phyloP scores from a whole-genome alignment of 1,140 invertebrate genomes.

The Drosophila elegans region DNA sequence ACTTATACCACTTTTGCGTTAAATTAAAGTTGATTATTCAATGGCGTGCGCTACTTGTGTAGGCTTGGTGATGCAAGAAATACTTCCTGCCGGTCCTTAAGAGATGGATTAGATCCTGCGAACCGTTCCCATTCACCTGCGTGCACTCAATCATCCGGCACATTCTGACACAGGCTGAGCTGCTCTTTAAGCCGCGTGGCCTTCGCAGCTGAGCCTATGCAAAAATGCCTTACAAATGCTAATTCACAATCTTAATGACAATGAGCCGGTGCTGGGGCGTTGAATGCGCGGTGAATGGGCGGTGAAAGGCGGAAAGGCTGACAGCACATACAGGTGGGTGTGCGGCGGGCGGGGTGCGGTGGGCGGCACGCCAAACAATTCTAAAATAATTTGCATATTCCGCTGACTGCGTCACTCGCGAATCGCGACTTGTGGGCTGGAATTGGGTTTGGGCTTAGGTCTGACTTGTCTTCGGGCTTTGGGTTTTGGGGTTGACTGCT shows the following conservation, averaged over 20 bases:
- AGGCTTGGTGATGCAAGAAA: neutral
- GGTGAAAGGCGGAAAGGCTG: neutral
- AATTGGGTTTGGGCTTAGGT: constrained; percentile 12
- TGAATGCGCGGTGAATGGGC: neutral
- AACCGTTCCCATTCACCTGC: constrained; percentile 1
- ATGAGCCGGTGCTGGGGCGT: constrained; percentile 17
- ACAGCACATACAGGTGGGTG: constrained; percentile 29
- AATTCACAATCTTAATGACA: constrained; percentile 73
- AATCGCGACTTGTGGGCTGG: constrained; percentile 18
- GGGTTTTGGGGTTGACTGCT: constrained; percentile 22
- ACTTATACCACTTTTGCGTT: no score
- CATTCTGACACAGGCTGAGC: constrained; percentile 41
- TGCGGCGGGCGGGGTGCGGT: neutral
- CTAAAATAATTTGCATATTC: constrained; percentile 68
- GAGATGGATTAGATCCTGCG: neutral
- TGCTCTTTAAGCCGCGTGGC: constrained; percentile 42
- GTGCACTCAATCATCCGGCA: constrained; percentile 50
- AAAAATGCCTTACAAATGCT: constrained; percentile 68
- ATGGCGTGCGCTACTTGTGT: neutral
- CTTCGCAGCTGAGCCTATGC: constrained; percentile 50
- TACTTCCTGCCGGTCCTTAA: neutral
- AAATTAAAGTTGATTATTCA: no score
- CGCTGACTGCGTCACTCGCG: constrained; percentile 29
- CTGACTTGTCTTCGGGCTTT: constrained; percentile 2
- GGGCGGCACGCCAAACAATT: constrained; percentile 44